A percentile compares a stretch with the other conserved stretches of the same genome.
Conservation (phyloP, 2,888 invertebrate genomes). For the Noctua comes region DNA sequence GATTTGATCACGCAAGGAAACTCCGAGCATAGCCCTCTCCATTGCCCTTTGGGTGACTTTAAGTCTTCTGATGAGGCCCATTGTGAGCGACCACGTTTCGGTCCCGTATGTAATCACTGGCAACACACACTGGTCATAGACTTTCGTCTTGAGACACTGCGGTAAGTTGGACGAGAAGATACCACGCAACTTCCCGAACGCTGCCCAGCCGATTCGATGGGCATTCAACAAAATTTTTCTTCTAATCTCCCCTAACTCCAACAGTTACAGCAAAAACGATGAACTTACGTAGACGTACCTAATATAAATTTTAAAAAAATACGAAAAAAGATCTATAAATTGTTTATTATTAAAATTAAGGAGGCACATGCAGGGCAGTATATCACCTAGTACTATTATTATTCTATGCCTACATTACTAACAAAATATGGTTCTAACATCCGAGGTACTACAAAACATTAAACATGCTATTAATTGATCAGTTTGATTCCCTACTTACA, state of each 20-base stretch:
- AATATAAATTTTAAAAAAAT: not conserved
- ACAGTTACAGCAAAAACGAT: not conserved
- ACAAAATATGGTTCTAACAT: slow-evolving; percentile 27
- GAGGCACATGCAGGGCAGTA: slow-evolving; percentile 67
- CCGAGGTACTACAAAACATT: slow-evolving; percentile 50
- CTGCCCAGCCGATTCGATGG: too few species aligned
- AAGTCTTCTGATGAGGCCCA: too few species aligned
- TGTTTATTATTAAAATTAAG: slow-evolving; percentile 59
- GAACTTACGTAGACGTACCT: not conserved
- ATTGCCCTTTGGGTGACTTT: too few species aligned
- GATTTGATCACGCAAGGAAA: too few species aligned
- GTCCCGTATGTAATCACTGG: too few species aligned
- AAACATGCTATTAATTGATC: slow-evolving; percentile 47
- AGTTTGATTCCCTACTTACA: slow-evolving; percentile 59
- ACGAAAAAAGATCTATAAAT: slow-evolving; percentile 40
- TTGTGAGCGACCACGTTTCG: too few species aligned
- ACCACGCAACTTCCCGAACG: too few species aligned
- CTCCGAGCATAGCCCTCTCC: too few species aligned
- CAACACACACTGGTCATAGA: too few species aligned
- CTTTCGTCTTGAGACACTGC: too few species aligned
- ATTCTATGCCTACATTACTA: slow-evolving; percentile 35
- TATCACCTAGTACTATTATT: slow-evolving; percentile 46
- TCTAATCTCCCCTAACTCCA: not conserved
- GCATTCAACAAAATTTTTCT: too few species aligned
- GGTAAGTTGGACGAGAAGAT: too few species aligned